phyloP scores from a whole-genome alignment of 2,888 invertebrate genomes.

The Oxytorus armatus region DNA sequence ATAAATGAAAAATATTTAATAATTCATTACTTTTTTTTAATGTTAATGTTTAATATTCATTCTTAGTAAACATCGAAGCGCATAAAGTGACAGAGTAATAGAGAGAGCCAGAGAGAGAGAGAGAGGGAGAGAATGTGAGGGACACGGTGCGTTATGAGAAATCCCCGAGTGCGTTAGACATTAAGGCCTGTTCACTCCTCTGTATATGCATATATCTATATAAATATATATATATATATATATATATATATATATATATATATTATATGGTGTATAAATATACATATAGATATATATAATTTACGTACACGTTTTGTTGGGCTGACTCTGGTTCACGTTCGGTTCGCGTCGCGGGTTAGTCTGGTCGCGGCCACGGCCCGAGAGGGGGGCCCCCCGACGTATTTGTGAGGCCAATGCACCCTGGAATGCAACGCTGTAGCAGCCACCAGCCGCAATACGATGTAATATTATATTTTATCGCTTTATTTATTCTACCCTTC shows the following conservation, averaged over 20 bases:
- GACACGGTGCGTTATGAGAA: slow-evolving; percentile 67
- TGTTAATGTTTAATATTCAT: slow-evolving; percentile 17
- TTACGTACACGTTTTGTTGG: slow-evolving; percentile 55
- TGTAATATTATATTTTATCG: slow-evolving; percentile 84
- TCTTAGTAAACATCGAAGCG: slow-evolving; percentile 44
- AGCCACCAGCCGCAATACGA: slow-evolving; percentile 81
- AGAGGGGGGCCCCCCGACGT: slow-evolving; percentile 75
- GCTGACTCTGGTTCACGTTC: slow-evolving; percentile 65
- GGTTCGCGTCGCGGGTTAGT: slow-evolving; percentile 72
- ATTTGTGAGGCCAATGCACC: slow-evolving; percentile 81
- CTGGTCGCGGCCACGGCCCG: slow-evolving; percentile 68
- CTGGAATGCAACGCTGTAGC: slow-evolving; percentile 79
- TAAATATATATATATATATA: slow-evolving; percentile 27
- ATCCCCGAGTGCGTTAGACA: slow-evolving; percentile 61
- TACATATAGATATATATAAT: no score
- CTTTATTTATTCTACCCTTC: slow-evolving; percentile 84
- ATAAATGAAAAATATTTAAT: no score
- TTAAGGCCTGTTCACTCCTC: slow-evolving; percentile 58
- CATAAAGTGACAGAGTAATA: slow-evolving; percentile 41
- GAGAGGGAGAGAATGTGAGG: slow-evolving; percentile 34
- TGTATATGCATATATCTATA: not conserved
- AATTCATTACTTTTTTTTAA: no score
- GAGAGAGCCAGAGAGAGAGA: slow-evolving; percentile 3
- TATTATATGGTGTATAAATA: slow-evolving; percentile 34
- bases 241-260: slow-evolving; percentile 32